phyloP scores from a whole-genome alignment of 2,113 vertebrate genomes.

The Entosphenus tridentatus region DNA sequence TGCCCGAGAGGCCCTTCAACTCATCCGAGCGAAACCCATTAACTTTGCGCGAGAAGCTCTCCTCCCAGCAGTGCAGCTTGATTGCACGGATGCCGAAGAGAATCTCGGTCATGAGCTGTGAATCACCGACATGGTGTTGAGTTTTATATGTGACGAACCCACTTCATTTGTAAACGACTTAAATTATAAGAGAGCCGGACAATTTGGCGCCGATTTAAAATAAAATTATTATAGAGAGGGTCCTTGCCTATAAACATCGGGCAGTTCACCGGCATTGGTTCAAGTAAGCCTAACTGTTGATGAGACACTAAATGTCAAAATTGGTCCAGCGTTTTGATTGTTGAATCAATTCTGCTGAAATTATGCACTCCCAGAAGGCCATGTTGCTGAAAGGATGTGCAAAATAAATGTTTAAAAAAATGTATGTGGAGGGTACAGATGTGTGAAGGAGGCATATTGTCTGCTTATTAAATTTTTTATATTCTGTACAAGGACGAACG shows the following conservation, averaged over 20 bases:
- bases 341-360: too few relatives aligned
- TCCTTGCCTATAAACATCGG: not conserved
- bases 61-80: slow-evolving; percentile 79
- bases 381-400: too few relatives aligned
- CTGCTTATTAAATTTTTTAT: too few relatives aligned
- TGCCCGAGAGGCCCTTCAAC: slow-evolving; percentile 30
- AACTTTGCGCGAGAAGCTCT: slow-evolving; percentile 36
- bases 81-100: slow-evolving; percentile 66
- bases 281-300: too few relatives aligned
- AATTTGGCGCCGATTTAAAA: not conserved
- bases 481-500: too few relatives aligned
- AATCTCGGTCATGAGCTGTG: slow-evolving; percentile 69
- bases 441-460: too few relatives aligned
- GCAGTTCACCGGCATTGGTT: not conserved
- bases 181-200: not conserved
- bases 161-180: not conserved
- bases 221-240: not conserved
- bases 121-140: not conserved
- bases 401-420: too few relatives aligned
- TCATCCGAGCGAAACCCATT: slow-evolving; percentile 31
- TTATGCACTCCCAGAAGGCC: too few relatives aligned
- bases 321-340: too few relatives aligned
- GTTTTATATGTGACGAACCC: not conserved
- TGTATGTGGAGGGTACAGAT: too few relatives aligned
- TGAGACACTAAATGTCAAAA: too few relatives aligned